phyloP scores from a whole-genome alignment of 1,140 invertebrate genomes.

The Latrodectus geometricus region DNA sequence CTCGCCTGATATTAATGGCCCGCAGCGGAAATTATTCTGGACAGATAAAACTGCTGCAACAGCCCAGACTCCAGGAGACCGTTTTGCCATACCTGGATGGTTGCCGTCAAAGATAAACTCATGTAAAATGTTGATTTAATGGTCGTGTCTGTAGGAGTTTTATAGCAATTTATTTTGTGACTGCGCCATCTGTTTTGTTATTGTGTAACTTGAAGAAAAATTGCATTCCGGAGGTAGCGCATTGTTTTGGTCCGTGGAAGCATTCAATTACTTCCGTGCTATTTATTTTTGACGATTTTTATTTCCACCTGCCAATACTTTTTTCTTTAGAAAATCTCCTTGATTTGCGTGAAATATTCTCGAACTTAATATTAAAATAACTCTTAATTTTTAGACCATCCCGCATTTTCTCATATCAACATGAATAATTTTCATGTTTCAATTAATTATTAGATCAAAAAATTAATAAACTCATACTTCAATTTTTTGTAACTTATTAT shows the following conservation, averaged over 20 bases:
- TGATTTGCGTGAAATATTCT: no score
- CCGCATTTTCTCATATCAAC: no score
- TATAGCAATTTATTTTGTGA: not conserved
- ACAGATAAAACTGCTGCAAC: slow-evolving; percentile 27
- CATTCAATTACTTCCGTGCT: no score
- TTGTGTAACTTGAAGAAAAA: not conserved
- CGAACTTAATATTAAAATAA: no score
- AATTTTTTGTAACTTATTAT: no score
- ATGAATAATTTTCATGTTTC: no score
- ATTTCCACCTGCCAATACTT: no score
- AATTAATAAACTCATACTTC: no score
- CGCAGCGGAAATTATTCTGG: slow-evolving; percentile 3
- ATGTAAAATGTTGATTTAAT: not conserved
- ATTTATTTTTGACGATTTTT: no score
- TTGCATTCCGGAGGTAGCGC: not conserved
- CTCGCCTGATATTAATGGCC: slow-evolving; percentile 11
- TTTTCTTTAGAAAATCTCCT: no score
- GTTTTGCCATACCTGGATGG: not conserved
- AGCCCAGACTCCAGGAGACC: not conserved
- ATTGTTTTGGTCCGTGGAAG: not conserved
- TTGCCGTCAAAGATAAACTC: not conserved
- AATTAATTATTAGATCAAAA: no score
- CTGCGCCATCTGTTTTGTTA: not conserved
- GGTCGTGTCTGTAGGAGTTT: not conserved
- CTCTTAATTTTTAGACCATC: no score